Evolutionary conservation across 1,140 invertebrate species (phyloP), one percentile per base, ranked within the genome.

Genomic region (Drosophila sturtevanti): DNA sequence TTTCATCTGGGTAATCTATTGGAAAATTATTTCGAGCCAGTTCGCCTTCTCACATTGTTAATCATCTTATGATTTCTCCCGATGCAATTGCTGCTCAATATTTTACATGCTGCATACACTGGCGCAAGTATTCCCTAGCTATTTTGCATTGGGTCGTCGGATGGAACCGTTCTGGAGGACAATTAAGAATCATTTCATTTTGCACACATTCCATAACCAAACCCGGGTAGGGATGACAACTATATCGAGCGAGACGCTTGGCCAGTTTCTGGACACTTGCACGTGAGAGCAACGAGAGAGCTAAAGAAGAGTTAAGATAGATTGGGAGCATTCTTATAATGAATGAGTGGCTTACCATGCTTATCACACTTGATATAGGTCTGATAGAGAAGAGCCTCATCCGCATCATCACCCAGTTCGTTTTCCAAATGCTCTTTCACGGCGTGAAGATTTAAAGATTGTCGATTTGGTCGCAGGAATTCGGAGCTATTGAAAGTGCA

Each of bases 111-210:
- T 79, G 51, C 27, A 71, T 37, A 37, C 82, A 87, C 9, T 79
- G 48, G 6, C 11, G 59, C 54, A 87, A 41, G 64, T 79, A 74
- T 1, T 79, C 68, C 12, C 79, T 66, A 0, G 61, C 51, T 16
- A 35, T 69, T 1, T 48, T 31, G 12, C 82, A 87, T 44, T 76
- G 68, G 2, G 84, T 16, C 0, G 63, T 72, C n/a, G 64, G 24
- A 22, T 68, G 79, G 21, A 79, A 89, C 0, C 62, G 54, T 7
- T 79, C 41, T 0, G 66, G 7, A 5, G 82, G 82, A 27, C 82
- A 87, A 44, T 77, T 70, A 5, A 87, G 24, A 11, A 82, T 87
- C 79, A 87, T 82, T 59, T 87, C 79, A 58, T 89, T 87, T 41
- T 79, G 55, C 11, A 87, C 76, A 48, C 82, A 87, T 64, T 87